Evolutionary conservation across 2,888 invertebrate species (phyloP).

Genomic region (Ectemnius lituratus): DNA sequence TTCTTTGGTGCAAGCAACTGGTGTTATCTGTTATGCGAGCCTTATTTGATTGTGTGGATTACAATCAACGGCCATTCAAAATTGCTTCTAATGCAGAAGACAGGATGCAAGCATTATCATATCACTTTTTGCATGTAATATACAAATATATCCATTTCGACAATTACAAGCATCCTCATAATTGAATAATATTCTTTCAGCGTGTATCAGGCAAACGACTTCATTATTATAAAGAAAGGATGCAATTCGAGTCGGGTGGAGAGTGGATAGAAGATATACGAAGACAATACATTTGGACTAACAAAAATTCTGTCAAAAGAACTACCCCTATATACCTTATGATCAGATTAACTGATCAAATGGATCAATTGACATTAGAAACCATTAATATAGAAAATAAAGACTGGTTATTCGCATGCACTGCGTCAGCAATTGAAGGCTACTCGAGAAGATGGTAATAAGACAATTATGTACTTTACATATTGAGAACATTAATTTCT

Average conservation of each 20-base stretch:
- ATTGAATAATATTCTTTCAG: slow-evolving; percentile 58
- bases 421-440: slow-evolving; percentile 80
- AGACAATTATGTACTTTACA: slow-evolving; percentile 11
- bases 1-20: slow-evolving; percentile 96
- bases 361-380: slow-evolving; percentile 83
- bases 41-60: slow-evolving; percentile 89
- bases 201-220: slow-evolving; percentile 76
- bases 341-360: slow-evolving; percentile 81
- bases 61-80: slow-evolving; percentile 76
- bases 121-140: slow-evolving; percentile 74
- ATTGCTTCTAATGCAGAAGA: slow-evolving; percentile 74
- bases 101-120: slow-evolving; percentile 78
- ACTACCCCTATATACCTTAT: slow-evolving; percentile 81
- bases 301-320: slow-evolving; percentile 80
- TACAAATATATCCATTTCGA: slow-evolving; percentile 33
- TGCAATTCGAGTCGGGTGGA: slow-evolving; percentile 76
- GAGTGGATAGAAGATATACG: slow-evolving; percentile 79
- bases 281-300: slow-evolving; percentile 77
- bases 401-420: slow-evolving; percentile 90
- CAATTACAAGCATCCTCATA: background rate
- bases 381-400: slow-evolving; percentile 83
- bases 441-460: slow-evolving; percentile 83
- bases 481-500: slow-evolving; percentile 71
- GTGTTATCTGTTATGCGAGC: slow-evolving; percentile 88
- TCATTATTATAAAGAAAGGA: slow-evolving; percentile 69